Evolutionary conservation across 2,888 invertebrate genomes (phyloP), one percentile per base, ranked within the genome.

Genomic region (Hirtodrosophila histrioides): DNA sequence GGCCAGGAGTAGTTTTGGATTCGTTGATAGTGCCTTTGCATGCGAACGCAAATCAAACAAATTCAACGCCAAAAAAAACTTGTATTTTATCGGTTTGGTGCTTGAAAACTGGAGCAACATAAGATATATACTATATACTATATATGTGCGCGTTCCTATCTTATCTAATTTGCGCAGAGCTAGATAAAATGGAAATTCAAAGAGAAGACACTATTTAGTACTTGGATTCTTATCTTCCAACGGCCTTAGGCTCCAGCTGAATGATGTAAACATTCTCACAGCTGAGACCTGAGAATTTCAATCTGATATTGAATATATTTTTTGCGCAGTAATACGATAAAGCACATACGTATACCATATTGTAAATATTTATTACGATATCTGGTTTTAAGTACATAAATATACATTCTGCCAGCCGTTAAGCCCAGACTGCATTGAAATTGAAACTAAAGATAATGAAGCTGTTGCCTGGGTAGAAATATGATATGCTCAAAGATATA

Each of bases 121-220:
- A 8, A 36, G 11, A 46, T 37, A 46, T 11, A 44, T 46, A 31
- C 8, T 37, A 46, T 11, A 44, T 46, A 31, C 8, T 24, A 4
- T 11, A 57, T 33, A 46, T 24, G 11, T 27, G 6, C 41, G 11
- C 35, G 31, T 17, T 17, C 31, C 41, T 72, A 75, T 75, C 77
- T 75, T 77, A 75, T 75, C 75, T 76, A 49, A 45, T 56, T 72
- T 67, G 50, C 67, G 72, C 72, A 74, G 65, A 44, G 5, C 36
- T 23, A 57, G 76, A 73, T 76, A 76, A 66, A 66, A 40, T 39
- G 49, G 5, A n/a, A 58, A 64, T 45, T 41, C 44, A 53, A 44
- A 50, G 54, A 48, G 43, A 29, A 43, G 6, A 46, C 43, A 36
- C 46, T 45, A 49, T 29, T 35, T 37, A 17, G 8, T 17, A 17